Base-by-base conservation (phyloP, 92 coral and sea anemone genomes). In the Nematostella vectensis region DNA sequence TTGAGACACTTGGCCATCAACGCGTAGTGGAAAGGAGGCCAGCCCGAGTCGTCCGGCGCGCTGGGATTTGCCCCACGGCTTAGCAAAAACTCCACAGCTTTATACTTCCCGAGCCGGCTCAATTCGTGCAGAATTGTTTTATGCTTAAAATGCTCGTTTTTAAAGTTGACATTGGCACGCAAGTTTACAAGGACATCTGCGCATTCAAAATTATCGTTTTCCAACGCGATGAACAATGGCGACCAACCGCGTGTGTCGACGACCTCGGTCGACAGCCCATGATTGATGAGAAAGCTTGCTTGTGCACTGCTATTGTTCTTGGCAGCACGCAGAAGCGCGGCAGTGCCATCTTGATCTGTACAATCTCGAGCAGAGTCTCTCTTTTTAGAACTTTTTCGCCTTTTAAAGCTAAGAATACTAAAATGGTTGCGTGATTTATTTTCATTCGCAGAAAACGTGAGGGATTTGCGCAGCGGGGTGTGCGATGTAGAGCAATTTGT, bases 1-100 rank as follows among this genome's bases (percentile, higher is more conserved):
- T 85, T 85, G 1, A 85, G 67, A 37, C 75, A 62, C 29, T 61
- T 65, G 18, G 58, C 58, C 52, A 55, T 62, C 51, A 85, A 68
- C 1, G 88, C 95, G 45, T 80, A 74, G 48, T 85, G 95, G 38
- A 85, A 53, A 0, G 95, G 78, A 4, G 95, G 95, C 95, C 95
- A 85, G 1, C 95, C 88, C 31, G 61, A 50, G 26, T 53, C 61
- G 37, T 85, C 88, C n/a, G 51, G 51, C 19, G 25, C 27, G 33
- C 76, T 80, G 19, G 78, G 53, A 25, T 80, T 58, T 50, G 75
- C 88, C 2, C 76, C 74, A 21, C 70, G 62, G 22, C 75, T 67
- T 28, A 80, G 55, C 36, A 85, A 58, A 43, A 75, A 71, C 53
- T 71, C 82, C 0, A 85, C 57, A 4, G 84, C 95, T 52, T 57